Evolutionary conservation across 2,797 vertebrate species (phyloP).

Genomic region (Tenualosa thibaudeaui): DNA sequence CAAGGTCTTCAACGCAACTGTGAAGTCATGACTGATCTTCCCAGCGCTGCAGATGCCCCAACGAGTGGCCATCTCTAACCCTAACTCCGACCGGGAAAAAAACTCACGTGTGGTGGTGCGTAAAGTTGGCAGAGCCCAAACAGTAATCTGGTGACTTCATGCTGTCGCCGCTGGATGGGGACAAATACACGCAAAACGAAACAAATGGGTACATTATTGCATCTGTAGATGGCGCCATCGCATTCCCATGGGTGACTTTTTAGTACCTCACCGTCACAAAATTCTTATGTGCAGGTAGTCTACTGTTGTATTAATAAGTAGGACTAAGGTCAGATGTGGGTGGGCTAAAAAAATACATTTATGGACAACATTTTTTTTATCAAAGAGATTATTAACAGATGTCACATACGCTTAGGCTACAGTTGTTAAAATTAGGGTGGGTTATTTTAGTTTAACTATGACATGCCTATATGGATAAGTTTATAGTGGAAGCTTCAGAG

Average conservation of each 20-base stretch:
- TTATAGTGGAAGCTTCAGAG: background rate
- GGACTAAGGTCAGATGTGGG: background rate
- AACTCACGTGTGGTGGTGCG: background rate
- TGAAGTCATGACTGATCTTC: slow-evolving; percentile 80
- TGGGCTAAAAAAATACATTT: too few species aligned
- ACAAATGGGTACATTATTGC: background rate
- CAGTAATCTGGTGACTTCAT: too few species aligned
- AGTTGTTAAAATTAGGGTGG: background rate
- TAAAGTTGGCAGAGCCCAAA: background rate
- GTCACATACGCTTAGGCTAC: too few species aligned
- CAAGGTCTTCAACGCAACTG: slow-evolving; percentile 73
- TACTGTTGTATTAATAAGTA: background rate
- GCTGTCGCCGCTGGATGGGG: background rate
- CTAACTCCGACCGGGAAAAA: background rate
- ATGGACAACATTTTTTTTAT: too few species aligned
- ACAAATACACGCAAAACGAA: background rate
- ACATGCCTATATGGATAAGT: background rate
- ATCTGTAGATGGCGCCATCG: background rate
- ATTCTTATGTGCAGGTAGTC: too few species aligned
- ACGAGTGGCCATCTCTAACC: slow-evolving; percentile 67
- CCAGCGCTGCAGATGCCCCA: slow-evolving; percentile 84
- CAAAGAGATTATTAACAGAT: too few species aligned
- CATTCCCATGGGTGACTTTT: too few species aligned
- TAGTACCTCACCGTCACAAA: too few species aligned
- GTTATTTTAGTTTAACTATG: background rate